Evolutionary conservation across 2,113 vertebrate species (phyloP).

Genomic region (Castor canadensis): DNA sequence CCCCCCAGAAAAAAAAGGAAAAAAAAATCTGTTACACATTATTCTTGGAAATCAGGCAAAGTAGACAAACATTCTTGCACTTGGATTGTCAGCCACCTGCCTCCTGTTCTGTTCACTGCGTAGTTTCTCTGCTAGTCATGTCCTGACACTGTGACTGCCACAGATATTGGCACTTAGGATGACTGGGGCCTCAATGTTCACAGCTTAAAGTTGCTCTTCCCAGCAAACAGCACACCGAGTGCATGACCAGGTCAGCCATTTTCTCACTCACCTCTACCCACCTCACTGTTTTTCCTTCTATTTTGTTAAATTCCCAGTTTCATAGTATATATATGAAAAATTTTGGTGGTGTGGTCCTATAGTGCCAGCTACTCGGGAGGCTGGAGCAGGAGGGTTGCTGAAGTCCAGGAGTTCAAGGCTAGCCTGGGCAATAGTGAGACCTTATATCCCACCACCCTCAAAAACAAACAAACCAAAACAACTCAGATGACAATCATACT

Average conservation of each 20-base stretch:
- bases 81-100: accelerated
- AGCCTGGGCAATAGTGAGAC: neutral
- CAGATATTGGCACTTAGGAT: neutral
- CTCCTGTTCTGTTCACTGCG: neutral
- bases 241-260: accelerated
- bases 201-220: neutral
- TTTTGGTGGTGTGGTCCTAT: neutral
- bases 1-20: no score
- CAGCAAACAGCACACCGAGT: neutral
- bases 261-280: neutral
- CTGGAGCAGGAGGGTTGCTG: neutral
- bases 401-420: neutral
- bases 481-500: neutral
- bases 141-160: neutral
- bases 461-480: neutral
- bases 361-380: neutral
- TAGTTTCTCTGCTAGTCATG: neutral
- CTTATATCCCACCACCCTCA: no score
- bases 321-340: neutral
- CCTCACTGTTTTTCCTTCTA: neutral
- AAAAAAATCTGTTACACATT: no score
- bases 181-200: neutral
- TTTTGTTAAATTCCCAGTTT: neutral
- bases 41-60: neutral
- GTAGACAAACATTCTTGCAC: neutral